A percentile compares a stretch with the other conserved stretches of the same genome.
These are phyloP conservation scores for Mylabris phalerata DNA, from an alignment of 1,140 invertebrate genomes.

Conservation along the genomic window DNA sequence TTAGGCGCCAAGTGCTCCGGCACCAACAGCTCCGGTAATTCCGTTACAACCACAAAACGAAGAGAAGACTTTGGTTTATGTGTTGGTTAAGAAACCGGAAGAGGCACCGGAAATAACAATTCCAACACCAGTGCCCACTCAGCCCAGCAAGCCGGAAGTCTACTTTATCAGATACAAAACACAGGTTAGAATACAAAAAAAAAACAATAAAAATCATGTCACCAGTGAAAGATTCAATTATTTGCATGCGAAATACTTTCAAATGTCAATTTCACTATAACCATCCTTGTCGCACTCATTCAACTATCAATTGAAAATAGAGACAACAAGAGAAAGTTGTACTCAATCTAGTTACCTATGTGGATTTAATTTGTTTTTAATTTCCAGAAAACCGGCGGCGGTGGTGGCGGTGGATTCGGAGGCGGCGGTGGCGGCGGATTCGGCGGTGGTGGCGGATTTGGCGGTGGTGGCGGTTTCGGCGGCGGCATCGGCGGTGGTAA, in stretches of 20 bases:
- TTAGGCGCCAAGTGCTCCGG: slow-evolving; percentile 66
- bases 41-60: slow-evolving; percentile 75
- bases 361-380: slow-evolving; percentile 2
- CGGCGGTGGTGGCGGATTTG: slow-evolving; percentile 14
- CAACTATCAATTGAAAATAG: background rate
- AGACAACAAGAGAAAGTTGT: too few relatives aligned
- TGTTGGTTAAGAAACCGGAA: slow-evolving; percentile 83
- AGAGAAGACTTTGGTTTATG: slow-evolving; percentile 84
- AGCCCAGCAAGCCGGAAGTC: slow-evolving; percentile 78
- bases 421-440: slow-evolving; percentile 7
- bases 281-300: background rate
- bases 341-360: background rate
- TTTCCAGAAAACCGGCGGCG: slow-evolving; percentile 23
- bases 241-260: background rate
- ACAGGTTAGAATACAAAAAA: slow-evolving; percentile 42
- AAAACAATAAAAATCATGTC: background rate
- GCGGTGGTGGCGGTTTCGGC: slow-evolving; percentile 24
- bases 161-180: slow-evolving; percentile 87
- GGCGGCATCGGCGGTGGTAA: slow-evolving; percentile 20
- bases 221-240: background rate
- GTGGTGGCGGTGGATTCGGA: slow-evolving; percentile 9
- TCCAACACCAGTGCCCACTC: slow-evolving; percentile 70
- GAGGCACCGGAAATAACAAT: slow-evolving; percentile 71
- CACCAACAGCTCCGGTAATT: slow-evolving; percentile 69
- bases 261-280: background rate